These are phyloP conservation scores for Pollenia amentaria DNA, from an alignment of 2,888 invertebrate genomes.

Conservation along the genomic window DNA sequence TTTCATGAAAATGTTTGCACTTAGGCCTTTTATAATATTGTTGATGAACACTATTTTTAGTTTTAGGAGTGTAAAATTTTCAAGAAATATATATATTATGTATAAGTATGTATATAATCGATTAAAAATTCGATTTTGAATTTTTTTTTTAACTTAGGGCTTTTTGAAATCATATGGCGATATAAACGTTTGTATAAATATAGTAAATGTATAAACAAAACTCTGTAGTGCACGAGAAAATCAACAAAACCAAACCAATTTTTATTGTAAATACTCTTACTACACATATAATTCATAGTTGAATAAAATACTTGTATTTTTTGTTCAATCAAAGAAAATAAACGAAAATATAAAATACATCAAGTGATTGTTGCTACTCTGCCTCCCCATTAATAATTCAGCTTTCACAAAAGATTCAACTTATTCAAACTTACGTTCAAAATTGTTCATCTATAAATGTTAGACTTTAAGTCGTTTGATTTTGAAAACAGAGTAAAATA, in stretches of 20 bases:
- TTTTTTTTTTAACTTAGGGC: too few relatives aligned
- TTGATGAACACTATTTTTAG: too few relatives aligned
- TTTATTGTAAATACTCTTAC: slow-evolving; percentile 56
- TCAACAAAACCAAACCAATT: slow-evolving; percentile 60
- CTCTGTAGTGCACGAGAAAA: not conserved
- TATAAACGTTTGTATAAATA: too few relatives aligned
- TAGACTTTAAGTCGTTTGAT: slow-evolving; percentile 42
- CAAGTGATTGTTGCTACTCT: slow-evolving; percentile 5
- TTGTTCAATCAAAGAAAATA: slow-evolving; percentile 25
- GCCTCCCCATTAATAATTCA: slow-evolving; percentile 41
- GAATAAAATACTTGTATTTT: slow-evolving; percentile 12
- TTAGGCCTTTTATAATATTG: too few relatives aligned
- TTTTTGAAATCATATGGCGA: too few relatives aligned
- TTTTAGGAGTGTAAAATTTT: too few relatives aligned
- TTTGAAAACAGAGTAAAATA: not conserved
- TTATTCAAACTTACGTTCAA: not conserved
- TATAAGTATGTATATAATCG: too few relatives aligned
- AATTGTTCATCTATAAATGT: slow-evolving; percentile 2
- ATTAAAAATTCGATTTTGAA: too few relatives aligned
- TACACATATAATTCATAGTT: slow-evolving; percentile 50
- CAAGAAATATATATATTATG: too few relatives aligned
- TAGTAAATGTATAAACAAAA: too few relatives aligned
- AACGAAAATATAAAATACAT: slow-evolving; percentile 24
- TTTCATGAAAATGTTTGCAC: too few relatives aligned
- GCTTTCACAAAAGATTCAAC: slow-evolving; percentile 7